These are phyloP conservation scores for Hypothenemus hampei DNA, from an alignment of 1,140 invertebrate species.

Conservation along the genomic window DNA sequence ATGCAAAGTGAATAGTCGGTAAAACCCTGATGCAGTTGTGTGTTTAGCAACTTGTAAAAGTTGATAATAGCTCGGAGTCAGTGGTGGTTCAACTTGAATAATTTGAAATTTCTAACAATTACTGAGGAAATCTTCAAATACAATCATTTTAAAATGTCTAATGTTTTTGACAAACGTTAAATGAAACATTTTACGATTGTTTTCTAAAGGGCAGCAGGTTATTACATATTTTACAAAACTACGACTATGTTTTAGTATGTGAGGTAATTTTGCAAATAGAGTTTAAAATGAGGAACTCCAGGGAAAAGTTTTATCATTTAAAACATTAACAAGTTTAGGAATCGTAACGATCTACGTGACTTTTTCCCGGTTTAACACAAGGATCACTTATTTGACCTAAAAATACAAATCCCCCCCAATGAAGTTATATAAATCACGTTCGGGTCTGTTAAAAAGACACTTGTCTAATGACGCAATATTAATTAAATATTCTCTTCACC, in stretches of 20 bases:
- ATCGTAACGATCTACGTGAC: not conserved
- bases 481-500: too few species aligned
- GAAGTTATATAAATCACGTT: not conserved
- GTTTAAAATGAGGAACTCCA: conserved; percentile 9
- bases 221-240: conserved; percentile 6
- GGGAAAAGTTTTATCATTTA: conserved; percentile 7
- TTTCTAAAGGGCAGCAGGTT: not conserved
- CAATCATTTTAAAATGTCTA: not conserved
- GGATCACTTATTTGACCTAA: not conserved
- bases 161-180: not conserved
- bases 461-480: not conserved
- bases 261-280: conserved; percentile 6
- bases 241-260: conserved; percentile 10
- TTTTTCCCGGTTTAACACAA: not conserved
- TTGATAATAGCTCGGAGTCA: conserved; percentile 22
- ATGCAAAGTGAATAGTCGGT: conserved; percentile 24
- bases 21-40: conserved; percentile 21
- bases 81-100: not conserved
- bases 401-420: not conserved
- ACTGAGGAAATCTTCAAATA: not conserved
- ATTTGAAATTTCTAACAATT: not conserved
- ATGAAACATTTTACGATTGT: not conserved
- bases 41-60: conserved; percentile 25
- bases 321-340: not conserved
- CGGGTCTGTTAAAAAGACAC: not conserved